Percentiles rank a stretch among this genome's conserved stretches.
Evolutionary conservation across 2,888 invertebrate genomes (phyloP).

Genomic region (Quadriops clusia): DNA sequence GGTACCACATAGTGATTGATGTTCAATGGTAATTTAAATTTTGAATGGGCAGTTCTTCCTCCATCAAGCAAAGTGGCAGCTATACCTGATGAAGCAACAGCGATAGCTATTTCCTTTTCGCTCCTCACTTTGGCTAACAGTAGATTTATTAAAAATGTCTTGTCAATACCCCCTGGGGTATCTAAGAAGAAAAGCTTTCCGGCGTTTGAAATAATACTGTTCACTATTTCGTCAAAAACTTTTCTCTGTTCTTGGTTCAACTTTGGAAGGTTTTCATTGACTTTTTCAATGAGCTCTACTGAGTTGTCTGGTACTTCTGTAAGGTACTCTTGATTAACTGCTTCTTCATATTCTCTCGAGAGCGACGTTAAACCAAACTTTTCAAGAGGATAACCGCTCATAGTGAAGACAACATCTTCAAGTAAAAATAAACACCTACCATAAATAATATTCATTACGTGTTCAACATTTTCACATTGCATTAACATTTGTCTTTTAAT

Average conservation of each 20-base stretch:
- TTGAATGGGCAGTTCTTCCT: constrained; percentile 26
- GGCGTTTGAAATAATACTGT: constrained; percentile 11
- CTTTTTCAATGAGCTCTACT: constrained; percentile 11
- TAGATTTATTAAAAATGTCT: constrained; percentile 30
- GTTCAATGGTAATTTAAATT: constrained; percentile 26
- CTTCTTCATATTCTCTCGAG: too few species aligned
- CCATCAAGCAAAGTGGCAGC: constrained; percentile 30
- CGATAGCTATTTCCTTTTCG: constrained; percentile 25
- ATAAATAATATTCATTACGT: too few species aligned
- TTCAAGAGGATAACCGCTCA: too few species aligned
- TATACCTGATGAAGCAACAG: constrained; percentile 34
- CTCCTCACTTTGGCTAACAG: constrained; percentile 26
- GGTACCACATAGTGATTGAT: constrained; percentile 18
- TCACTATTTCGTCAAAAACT: constrained; percentile 14
- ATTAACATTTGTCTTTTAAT: too few species aligned
- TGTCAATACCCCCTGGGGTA: constrained; percentile 29
- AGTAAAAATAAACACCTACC: too few species aligned
- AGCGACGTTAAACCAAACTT: too few species aligned
- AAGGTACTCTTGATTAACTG: too few species aligned
- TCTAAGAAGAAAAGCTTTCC: constrained; percentile 12
- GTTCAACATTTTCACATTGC: too few species aligned
- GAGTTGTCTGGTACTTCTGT: too few species aligned
- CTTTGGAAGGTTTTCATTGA: constrained; percentile 14
- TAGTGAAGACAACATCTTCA: too few species aligned
- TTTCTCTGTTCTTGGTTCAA: constrained; percentile 15